Percentiles rank a stretch among this genome's conserved stretches.
Evolutionary conservation across 2,797 vertebrate genomes (phyloP).

Genomic region (Manis javanica): DNA sequence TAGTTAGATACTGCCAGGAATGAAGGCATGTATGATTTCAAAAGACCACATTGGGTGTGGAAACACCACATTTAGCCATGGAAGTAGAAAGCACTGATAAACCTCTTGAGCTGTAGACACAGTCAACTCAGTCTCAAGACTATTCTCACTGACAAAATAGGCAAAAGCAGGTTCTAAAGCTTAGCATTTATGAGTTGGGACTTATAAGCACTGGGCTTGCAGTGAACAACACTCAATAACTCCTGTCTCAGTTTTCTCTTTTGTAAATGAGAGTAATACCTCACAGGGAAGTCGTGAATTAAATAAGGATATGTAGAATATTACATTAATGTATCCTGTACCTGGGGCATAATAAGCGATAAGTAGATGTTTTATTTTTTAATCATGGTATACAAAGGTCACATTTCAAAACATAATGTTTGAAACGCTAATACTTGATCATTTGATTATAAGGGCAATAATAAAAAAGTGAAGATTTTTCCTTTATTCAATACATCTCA

Average conservation of each 20-base stretch:
- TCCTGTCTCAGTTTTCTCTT: background rate
- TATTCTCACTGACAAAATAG: background rate
- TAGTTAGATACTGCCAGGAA: background rate
- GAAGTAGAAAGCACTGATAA: background rate
- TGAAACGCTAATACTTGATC: conserved; percentile 23
- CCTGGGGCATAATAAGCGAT: background rate
- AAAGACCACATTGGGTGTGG: background rate
- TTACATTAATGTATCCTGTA: background rate
- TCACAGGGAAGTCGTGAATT: background rate
- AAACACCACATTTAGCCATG: background rate
- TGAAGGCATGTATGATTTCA: background rate
- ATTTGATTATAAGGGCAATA: conserved; percentile 2
- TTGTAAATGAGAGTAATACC: background rate
- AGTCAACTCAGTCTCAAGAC: background rate
- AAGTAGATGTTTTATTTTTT: background rate
- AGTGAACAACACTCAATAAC: background rate
- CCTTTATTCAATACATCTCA: background rate
- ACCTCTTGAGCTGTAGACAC: background rate
- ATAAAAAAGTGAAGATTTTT: background rate
- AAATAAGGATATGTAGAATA: background rate
- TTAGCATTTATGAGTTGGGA: background rate
- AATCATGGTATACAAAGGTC: background rate
- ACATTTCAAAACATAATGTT: background rate
- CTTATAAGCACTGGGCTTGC: background rate
- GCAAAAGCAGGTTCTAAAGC: background rate